phyloP scores from a whole-genome alignment of 2,797 vertebrate species.

The Hydrolagus colliei region DNA sequence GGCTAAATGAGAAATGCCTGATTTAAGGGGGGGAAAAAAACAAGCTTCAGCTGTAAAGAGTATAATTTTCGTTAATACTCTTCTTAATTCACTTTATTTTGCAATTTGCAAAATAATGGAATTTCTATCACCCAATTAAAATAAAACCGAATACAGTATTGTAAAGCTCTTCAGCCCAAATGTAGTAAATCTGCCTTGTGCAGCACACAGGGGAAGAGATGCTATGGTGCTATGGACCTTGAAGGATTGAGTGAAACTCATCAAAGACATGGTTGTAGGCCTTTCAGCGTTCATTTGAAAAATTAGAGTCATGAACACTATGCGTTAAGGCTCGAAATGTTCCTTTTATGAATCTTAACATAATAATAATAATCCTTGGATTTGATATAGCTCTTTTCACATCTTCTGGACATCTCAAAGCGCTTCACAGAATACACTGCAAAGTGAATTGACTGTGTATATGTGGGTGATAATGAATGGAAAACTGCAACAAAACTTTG shows the following conservation, averaged over 20 bases:
- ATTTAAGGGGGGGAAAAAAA: background rate
- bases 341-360: background rate
- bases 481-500: too few relatives aligned
- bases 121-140: background rate
- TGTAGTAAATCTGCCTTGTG: background rate
- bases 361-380: too few relatives aligned
- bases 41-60: background rate
- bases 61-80: slow-evolving; percentile 3
- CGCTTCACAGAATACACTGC: too few relatives aligned
- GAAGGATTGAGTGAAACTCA: background rate
- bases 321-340: slow-evolving; percentile 20
- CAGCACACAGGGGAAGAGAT: background rate
- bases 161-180: slow-evolving; percentile 12
- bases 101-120: slow-evolving; percentile 17
- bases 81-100: slow-evolving; percentile 23
- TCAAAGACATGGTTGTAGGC: background rate
- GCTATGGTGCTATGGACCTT: slow-evolving; percentile 18
- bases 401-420: too few relatives aligned
- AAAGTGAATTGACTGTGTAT: too few relatives aligned
- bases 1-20: background rate
- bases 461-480: too few relatives aligned
- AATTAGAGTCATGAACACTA: background rate
- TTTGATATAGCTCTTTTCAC: too few relatives aligned
- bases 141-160: background rate
- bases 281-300: background rate